Conservation (phyloP, 2,113 vertebrate genomes). For the Pedionomus torquatus region DNA sequence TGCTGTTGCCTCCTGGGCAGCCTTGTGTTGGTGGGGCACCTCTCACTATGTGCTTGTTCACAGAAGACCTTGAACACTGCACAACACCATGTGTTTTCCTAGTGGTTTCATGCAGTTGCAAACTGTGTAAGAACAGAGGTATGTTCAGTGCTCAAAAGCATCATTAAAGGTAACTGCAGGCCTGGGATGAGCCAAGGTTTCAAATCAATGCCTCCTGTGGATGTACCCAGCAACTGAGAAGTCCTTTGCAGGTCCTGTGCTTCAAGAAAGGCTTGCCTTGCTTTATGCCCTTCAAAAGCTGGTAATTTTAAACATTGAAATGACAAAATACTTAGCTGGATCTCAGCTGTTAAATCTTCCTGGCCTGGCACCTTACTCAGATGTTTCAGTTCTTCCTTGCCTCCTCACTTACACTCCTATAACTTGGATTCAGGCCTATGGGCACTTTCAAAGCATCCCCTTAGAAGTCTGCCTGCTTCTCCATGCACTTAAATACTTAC, state of each 20-base stretch:
- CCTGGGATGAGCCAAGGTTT: neutral
- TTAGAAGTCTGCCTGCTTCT: neutral
- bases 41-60: rapidly evolving
- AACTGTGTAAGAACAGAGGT: neutral
- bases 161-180: neutral
- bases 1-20: neutral
- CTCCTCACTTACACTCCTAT: neutral
- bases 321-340: neutral
- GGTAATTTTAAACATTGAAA: neutral
- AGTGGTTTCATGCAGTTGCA: neutral
- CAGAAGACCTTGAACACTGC: neutral
- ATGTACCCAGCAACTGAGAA: neutral
- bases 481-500: neutral
- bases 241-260: neutral
- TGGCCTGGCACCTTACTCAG: neutral
- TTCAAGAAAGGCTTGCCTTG: neutral
- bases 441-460: neutral
- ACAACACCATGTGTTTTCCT: rapidly evolving
- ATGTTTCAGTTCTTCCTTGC: neutral
- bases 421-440: neutral
- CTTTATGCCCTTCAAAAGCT: neutral
- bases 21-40: neutral
- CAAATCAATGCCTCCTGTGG: neutral
- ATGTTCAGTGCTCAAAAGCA: neutral
- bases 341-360: neutral